Evolutionary conservation across 2,797 vertebrate genomes (phyloP).

Genomic region (Acanthopagrus latus): DNA sequence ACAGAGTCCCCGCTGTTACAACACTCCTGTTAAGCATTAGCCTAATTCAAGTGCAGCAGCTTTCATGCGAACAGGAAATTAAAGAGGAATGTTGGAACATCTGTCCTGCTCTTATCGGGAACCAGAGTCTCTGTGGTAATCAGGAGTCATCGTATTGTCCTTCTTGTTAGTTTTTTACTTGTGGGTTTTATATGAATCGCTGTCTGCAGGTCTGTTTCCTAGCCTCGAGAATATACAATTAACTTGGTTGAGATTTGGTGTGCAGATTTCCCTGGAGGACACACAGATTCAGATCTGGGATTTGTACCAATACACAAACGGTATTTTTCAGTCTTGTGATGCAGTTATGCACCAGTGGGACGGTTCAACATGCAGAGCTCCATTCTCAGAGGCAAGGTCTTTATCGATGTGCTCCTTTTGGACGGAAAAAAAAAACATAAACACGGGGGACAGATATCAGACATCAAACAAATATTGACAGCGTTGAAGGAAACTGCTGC

Average conservation of each 20-base stretch:
- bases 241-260: not conserved
- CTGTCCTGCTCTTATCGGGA: slow-evolving; percentile 29
- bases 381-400: not conserved
- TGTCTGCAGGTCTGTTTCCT: slow-evolving; percentile 12
- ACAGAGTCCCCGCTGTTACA: slow-evolving; percentile 40
- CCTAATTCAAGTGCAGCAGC: slow-evolving; percentile 33
- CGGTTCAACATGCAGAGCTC: not conserved
- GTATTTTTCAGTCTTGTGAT: not conserved
- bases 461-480: not conserved
- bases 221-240: not conserved
- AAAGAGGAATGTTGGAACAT: slow-evolving; percentile 37
- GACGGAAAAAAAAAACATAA: not conserved
- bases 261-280: not conserved
- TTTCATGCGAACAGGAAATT: slow-evolving; percentile 26
- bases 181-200: not conserved
- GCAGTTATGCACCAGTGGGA: not conserved
- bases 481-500: not conserved
- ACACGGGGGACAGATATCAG: not conserved
- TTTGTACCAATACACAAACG: not conserved
- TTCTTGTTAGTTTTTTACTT: slow-evolving; percentile 12
- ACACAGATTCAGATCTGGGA: not conserved
- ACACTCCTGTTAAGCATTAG: slow-evolving; percentile 20
- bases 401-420: not conserved
- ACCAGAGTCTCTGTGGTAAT: not conserved
- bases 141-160: not conserved